Percentiles rank a stretch among this genome's conserved stretches.
Conservation (phyloP, 2,888 invertebrate species). For the Eudasyphora cyanicolor region DNA sequence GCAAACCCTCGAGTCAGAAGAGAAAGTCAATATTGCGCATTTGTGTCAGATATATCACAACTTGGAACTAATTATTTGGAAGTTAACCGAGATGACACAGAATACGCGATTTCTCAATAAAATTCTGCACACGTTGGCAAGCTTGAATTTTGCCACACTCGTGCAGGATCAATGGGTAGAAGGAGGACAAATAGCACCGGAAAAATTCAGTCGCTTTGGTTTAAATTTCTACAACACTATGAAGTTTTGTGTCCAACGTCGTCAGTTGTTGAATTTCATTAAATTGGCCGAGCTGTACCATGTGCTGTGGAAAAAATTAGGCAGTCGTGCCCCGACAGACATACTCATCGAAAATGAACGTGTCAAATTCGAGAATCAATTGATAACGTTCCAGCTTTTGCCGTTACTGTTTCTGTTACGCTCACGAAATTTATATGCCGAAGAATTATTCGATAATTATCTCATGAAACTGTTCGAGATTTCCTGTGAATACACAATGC, state of each 20-base stretch:
- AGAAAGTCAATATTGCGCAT: constrained; percentile 75
- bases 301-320: constrained; percentile 79
- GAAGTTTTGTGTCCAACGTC: constrained; percentile 77
- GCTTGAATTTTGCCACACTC: constrained; percentile 75
- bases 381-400: constrained; percentile 83
- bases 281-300: constrained; percentile 79
- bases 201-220: constrained; percentile 76
- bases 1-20: constrained; percentile 80
- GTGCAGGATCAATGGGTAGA: constrained; percentile 75
- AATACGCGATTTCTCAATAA: constrained; percentile 75
- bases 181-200: constrained; percentile 69
- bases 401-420: constrained; percentile 82
- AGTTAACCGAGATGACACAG: constrained; percentile 77
- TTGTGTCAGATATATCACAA: constrained; percentile 76
- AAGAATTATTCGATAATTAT: constrained; percentile 82
- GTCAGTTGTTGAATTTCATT: constrained; percentile 75
- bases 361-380: constrained; percentile 82
- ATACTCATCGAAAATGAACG: constrained; percentile 76
- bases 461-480: constrained; percentile 83
- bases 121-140: constrained; percentile 73
- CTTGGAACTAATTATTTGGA: constrained; percentile 76
- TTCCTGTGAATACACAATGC: constrained; percentile 84
- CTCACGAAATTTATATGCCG: constrained; percentile 69
- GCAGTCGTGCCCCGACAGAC: constrained; percentile 75
- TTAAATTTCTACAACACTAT: constrained; percentile 78